Evolutionary conservation across 2,888 invertebrate genomes (phyloP), one percentile per base, ranked within the genome.

Genomic region (Tetanocera ferruginea): DNA sequence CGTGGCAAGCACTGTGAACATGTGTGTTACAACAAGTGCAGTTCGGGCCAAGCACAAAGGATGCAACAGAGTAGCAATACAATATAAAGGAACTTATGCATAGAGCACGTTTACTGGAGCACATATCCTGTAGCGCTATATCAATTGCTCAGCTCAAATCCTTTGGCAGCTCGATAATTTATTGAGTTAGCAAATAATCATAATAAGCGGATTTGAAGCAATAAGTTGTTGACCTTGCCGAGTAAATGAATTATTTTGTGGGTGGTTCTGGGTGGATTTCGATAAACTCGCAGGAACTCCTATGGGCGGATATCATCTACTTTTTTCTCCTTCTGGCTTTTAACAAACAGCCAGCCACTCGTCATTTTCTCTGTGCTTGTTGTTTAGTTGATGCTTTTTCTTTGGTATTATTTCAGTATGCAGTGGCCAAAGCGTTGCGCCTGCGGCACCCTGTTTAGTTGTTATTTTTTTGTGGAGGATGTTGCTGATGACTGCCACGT

Each of bases 1-100:
- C 87, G 87, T 87, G 87, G 57, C 87, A 82, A 82, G 82, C 52
- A 49, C 11, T 57, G 14, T 75, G 64, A 57, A 74, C 55, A 17
- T 31, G 4, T 19, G 25, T n/a, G 55, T 9, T 14, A 31, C 43
- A 80, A 80, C 82, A 82, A 82, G 81, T 82, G 81, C 77, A 81
- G 77, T 74, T 55, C 55, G 3, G 23, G 25, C 60, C 60, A 60
- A 60, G 23, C 25, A 23, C 23, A 28, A 28, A 60, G 60, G 28
- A 28, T 23, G 23, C 11, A 60, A 60, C 28, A 23, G 60, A 23
- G 60, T 17, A 60, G 60, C 8, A 8, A 14, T 6, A 60, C 19
- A 60, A 60, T 60, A 60, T 23, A 60, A 60, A 43, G 67, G 19
- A 43, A 43, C 69, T 11, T 11, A 17, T 28, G 64, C 34, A 6